Evolutionary conservation across 2,888 invertebrate species (phyloP).

Genomic region (Petrolisthes cinctipes): DNA sequence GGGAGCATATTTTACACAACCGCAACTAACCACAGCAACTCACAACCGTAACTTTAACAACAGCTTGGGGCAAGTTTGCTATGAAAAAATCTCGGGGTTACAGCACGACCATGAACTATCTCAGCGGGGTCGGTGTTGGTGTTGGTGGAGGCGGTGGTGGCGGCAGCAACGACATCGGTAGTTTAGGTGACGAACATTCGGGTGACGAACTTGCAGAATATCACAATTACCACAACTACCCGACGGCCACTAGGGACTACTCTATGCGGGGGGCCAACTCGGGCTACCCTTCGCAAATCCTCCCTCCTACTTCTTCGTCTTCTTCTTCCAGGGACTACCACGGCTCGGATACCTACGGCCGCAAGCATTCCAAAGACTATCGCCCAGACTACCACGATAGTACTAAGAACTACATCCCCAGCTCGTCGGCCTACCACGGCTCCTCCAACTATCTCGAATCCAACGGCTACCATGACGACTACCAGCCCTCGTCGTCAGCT

Average conservation of each 20-base stretch:
- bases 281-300: not conserved
- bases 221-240: slow-evolving; percentile 5
- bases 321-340: not conserved
- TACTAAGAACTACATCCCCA: not conserved
- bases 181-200: not conserved
- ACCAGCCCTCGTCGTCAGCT: not conserved
- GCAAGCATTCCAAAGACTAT: not conserved
- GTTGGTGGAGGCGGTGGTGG: not conserved
- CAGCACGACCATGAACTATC: slow-evolving; percentile 5
- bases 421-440: no score
- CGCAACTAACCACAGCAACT: no score
- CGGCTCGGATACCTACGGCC: not conserved
- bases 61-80: not conserved
- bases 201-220: not conserved
- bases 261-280: not conserved
- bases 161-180: not conserved
- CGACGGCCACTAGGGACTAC: not conserved
- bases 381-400: not conserved
- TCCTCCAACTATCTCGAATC: not conserved
- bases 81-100: slow-evolving; percentile 14
- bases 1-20: no score
- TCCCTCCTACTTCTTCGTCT: no score
- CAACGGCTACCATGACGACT: not conserved
- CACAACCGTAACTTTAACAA: no score
- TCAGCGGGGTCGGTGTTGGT: not conserved